Percentiles rank a stretch among this genome's conserved stretches.
These are phyloP conservation scores for Mythimna pallens DNA, from an alignment of 2,888 invertebrate genomes.

Conservation along the genomic window DNA sequence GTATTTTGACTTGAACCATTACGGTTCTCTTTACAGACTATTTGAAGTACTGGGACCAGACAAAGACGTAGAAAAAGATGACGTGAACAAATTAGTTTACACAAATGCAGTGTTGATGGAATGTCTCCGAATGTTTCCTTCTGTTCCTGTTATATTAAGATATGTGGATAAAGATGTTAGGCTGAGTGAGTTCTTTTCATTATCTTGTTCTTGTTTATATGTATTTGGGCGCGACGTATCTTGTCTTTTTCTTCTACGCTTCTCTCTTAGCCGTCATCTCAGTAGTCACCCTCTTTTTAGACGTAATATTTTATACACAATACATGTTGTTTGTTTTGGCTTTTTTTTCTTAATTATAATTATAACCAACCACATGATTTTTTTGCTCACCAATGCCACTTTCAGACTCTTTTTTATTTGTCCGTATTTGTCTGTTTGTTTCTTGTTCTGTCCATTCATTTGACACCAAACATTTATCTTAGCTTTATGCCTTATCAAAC, in stretches of 20 bases:
- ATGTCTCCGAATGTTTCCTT: constrained; percentile 13
- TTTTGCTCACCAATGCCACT: background rate
- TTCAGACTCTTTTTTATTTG: background rate
- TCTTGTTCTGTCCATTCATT: background rate
- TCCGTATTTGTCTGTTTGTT: background rate
- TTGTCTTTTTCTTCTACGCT: background rate
- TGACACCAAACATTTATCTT: too few relatives aligned
- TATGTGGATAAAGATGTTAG: constrained; percentile 6
- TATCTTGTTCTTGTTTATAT: background rate
- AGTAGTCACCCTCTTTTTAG: too few relatives aligned
- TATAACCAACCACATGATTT: background rate
- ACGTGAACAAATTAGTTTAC: constrained; percentile 26
- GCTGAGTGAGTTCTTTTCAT: constrained; percentile 11
- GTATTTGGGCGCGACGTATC: background rate
- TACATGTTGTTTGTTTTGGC: too few relatives aligned
- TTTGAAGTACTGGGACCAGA: constrained; percentile 28
- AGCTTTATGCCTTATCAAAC: too few relatives aligned
- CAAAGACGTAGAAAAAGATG: constrained; percentile 36
- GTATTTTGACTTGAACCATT: background rate
- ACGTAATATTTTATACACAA: too few relatives aligned
- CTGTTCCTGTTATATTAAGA: constrained; percentile 1
- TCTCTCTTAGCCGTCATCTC: background rate
- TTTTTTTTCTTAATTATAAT: too few relatives aligned
- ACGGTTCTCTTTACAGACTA: constrained; percentile 2
- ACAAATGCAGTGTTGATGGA: constrained; percentile 35